A percentile compares a stretch with the other conserved stretches of the same genome.
Conservation (phyloP, 1,140 invertebrate species). For the Drosophila mayri region DNA sequence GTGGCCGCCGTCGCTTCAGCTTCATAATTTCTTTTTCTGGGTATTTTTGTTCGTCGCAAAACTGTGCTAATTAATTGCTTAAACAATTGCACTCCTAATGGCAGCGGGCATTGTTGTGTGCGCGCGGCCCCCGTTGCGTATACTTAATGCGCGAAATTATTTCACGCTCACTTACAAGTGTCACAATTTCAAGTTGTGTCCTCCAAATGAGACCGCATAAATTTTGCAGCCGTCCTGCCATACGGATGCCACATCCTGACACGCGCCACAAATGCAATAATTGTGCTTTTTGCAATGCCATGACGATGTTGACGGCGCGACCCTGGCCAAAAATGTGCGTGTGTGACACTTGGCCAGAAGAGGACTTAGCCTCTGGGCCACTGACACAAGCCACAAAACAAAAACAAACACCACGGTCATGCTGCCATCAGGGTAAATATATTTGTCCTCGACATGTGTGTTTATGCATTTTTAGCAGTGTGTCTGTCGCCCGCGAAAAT, state of each 20-base stretch:
- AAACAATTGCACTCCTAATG: slow-evolving; percentile 72
- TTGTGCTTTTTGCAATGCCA: slow-evolving; percentile 52
- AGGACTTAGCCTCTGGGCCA: slow-evolving; percentile 16
- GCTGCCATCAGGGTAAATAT: slow-evolving; percentile 28
- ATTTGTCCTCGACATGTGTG: slow-evolving; percentile 44
- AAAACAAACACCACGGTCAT: slow-evolving; percentile 26
- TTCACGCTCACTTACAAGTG: slow-evolving; percentile 70
- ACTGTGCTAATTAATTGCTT: slow-evolving; percentile 77
- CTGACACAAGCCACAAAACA: slow-evolving; percentile 5
- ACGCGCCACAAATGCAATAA: slow-evolving; percentile 51
- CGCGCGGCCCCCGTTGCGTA: slow-evolving; percentile 39
- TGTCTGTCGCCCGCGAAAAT: slow-evolving; percentile 27
- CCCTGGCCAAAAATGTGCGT: slow-evolving; percentile 39
- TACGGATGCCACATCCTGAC: slow-evolving; percentile 31
- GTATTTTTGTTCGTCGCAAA: slow-evolving; percentile 55
- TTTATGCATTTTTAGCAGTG: slow-evolving; percentile 28
- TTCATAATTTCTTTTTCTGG: slow-evolving; percentile 40
- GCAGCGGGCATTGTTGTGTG: slow-evolving; percentile 49
- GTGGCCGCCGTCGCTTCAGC: slow-evolving; percentile 30
- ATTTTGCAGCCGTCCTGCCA: slow-evolving; percentile 39
- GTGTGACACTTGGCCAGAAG: slow-evolving; percentile 43
- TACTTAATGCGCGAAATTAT: slow-evolving; percentile 71
- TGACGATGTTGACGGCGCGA: slow-evolving; percentile 33
- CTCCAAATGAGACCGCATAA: slow-evolving; percentile 73
- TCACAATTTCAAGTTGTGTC: slow-evolving; percentile 64